A percentile compares a stretch with the other conserved stretches of the same genome.
Conservation (phyloP, 2,797 vertebrate species). For the Diceros bicornis region DNA sequence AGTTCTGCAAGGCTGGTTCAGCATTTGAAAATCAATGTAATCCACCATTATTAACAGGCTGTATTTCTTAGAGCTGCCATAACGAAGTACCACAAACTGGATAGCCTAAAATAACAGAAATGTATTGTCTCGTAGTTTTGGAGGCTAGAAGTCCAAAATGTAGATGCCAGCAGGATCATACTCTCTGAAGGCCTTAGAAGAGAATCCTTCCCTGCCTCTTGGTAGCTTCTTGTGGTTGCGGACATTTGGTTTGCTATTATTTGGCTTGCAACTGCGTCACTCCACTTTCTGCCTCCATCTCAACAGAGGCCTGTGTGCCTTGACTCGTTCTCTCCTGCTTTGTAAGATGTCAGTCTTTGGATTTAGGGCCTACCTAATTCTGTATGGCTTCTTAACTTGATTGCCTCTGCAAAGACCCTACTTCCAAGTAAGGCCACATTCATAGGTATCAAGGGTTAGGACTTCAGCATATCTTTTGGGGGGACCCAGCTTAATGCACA, state of each 20-base stretch:
- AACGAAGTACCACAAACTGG: background rate
- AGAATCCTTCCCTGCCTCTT: background rate
- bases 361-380: background rate
- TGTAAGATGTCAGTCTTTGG: background rate
- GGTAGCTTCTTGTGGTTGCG: background rate
- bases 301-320: background rate
- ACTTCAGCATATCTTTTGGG: background rate
- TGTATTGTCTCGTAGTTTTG: background rate
- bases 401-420: background rate
- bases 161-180: background rate
- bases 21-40: background rate
- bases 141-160: background rate
- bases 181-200: background rate
- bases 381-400: background rate
- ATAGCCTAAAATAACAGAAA: background rate
- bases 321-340: background rate
- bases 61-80: background rate
- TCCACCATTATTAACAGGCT: background rate
- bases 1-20: background rate
- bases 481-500: background rate
- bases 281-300: background rate
- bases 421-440: background rate
- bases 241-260: background rate
- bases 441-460: background rate
- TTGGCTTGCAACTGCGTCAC: background rate